These are phyloP conservation scores for Apeira syringaria DNA, from an alignment of 2,888 invertebrate genomes.

Conservation along the genomic window DNA sequence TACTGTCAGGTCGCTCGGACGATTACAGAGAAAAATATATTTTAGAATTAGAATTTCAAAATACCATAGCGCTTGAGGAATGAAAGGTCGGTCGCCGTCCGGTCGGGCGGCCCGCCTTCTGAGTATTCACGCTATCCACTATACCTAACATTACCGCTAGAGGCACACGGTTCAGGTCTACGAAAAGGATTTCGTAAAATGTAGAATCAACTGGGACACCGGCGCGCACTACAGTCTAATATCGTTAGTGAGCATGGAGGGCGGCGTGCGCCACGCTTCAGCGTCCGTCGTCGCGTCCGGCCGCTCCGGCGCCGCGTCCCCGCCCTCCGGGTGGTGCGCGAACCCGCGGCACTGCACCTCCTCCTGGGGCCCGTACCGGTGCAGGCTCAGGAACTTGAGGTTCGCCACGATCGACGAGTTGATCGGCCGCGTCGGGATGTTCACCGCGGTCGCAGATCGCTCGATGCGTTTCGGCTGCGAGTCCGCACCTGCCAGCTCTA, in stretches of 20 bases:
- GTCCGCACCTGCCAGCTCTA: conserved; percentile 59
- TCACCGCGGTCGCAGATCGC: conserved; percentile 70
- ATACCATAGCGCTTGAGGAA: conserved; percentile 72
- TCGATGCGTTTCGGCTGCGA: conserved; percentile 59
- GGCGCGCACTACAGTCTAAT: conserved; percentile 53
- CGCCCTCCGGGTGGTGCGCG: conserved; percentile 32
- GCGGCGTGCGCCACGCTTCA: conserved; percentile 33
- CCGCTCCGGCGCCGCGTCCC: conserved; percentile 35
- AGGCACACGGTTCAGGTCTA: conserved; percentile 72
- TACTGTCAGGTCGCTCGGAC: conserved; percentile 54
- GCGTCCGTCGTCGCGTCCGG: conserved; percentile 26
- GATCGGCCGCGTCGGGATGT: conserved; percentile 62
- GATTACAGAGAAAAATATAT: conserved; percentile 45
- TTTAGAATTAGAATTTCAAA: conserved; percentile 53
- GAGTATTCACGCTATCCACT: conserved; percentile 73
- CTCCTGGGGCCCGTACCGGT: conserved; percentile 68
- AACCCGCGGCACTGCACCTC: conserved; percentile 49
- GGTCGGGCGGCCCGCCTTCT: conserved; percentile 64
- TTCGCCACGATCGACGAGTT: conserved; percentile 73
- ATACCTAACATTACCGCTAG: conserved; percentile 46
- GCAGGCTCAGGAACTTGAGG: conserved; percentile 71
- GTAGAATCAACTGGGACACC: conserved; percentile 58
- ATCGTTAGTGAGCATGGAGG: conserved; percentile 50
- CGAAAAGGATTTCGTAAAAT: conserved; percentile 68
- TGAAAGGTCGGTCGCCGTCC: conserved; percentile 56